Evolutionary conservation across 2,888 invertebrate species (phyloP).

Genomic region (Scrobipalpa costella): DNA sequence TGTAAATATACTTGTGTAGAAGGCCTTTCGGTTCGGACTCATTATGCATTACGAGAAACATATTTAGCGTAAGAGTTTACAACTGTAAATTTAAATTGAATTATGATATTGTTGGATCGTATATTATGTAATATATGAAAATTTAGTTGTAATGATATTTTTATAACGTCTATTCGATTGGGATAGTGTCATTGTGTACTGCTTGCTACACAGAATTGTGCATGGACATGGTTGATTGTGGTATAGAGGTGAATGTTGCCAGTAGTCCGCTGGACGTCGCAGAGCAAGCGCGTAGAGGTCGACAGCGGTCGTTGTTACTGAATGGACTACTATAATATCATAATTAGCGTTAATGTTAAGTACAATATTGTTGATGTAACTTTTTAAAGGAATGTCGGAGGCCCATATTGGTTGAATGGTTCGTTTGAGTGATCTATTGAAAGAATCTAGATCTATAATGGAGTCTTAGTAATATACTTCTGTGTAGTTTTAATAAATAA

Average conservation of each 20-base stretch:
- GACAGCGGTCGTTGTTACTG: constrained; percentile 28
- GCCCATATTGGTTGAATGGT: constrained; percentile 67
- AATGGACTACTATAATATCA: constrained; percentile 52
- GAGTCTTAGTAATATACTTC: constrained; percentile 67
- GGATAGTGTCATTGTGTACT: constrained; percentile 42
- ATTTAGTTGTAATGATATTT: constrained; percentile 57
- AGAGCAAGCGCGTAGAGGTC: not conserved
- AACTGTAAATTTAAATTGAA: constrained; percentile 72
- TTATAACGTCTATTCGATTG: constrained; percentile 63
- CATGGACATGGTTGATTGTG: constrained; percentile 49
- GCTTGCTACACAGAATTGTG: constrained; percentile 46
- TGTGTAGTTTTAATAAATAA: constrained; percentile 78
- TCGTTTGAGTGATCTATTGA: constrained; percentile 69
- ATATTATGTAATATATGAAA: constrained; percentile 72
- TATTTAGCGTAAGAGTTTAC: constrained; percentile 65
- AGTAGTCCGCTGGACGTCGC: not conserved
- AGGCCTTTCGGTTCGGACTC: constrained; percentile 36
- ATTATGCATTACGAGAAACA: constrained; percentile 51
- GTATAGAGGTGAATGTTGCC: constrained; percentile 39
- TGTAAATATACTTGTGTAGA: constrained; percentile 51
- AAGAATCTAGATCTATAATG: constrained; percentile 64
- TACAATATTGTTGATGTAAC: constrained; percentile 76
- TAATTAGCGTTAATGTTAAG: constrained; percentile 72
- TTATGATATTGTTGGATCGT: constrained; percentile 75
- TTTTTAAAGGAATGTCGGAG: constrained; percentile 61